Evolutionary conservation across 1,140 invertebrate species (phyloP).

Genomic region (Zophobas atratus): DNA sequence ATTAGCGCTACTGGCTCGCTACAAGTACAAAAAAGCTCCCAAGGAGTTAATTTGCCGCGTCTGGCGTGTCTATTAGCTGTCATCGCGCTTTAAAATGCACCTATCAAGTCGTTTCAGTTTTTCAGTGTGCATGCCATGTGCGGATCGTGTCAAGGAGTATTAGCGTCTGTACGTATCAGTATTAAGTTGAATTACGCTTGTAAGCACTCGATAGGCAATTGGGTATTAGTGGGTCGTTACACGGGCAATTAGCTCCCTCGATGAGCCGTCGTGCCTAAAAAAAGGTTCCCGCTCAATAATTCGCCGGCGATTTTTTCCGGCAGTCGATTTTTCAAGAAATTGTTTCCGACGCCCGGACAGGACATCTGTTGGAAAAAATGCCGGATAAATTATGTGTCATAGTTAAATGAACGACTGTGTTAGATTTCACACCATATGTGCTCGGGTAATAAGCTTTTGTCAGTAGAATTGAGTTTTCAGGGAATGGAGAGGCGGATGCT

Average conservation of each 20-base stretch:
- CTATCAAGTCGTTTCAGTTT: neutral
- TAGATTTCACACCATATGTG: slow-evolving; percentile 20
- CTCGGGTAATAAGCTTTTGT: slow-evolving; percentile 15
- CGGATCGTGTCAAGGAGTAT: neutral
- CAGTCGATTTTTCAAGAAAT: no score
- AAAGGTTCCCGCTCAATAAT: neutral
- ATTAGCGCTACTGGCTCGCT: no score
- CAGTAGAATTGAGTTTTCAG: neutral
- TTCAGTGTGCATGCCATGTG: neutral
- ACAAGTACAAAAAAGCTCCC: no score
- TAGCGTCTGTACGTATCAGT: neutral
- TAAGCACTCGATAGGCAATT: neutral
- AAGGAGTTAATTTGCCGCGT: neutral
- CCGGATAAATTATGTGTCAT: slow-evolving; percentile 23
- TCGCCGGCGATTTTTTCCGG: neutral
- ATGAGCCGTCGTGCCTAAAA: neutral
- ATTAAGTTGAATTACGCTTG: no score
- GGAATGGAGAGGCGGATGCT: neutral
- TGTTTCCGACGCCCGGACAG: neutral
- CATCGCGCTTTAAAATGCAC: neutral
- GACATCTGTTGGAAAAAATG: slow-evolving; percentile 18
- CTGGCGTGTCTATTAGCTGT: neutral
- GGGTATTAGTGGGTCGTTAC: neutral
- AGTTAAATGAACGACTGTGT: slow-evolving; percentile 24
- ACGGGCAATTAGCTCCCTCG: neutral